Evolutionary conservation across 2,797 vertebrate species (phyloP).

Genomic region (Alca torda): DNA sequence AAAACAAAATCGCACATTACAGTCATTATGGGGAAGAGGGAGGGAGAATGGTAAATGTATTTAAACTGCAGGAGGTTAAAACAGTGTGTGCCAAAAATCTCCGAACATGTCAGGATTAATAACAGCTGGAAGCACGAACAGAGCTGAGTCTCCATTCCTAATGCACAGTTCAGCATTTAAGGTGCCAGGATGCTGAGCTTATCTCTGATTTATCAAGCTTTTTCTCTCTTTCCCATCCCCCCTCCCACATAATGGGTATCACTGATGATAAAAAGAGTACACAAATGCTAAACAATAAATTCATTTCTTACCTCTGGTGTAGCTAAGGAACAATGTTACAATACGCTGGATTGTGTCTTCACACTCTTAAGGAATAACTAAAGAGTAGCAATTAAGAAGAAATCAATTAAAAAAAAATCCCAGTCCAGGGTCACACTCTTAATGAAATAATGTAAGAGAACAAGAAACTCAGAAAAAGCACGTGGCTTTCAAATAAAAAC

Average conservation of each 20-base stretch:
- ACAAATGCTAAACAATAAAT: background rate
- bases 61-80: constrained; percentile 38
- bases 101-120: constrained; percentile 50
- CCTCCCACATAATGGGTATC: background rate
- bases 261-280: background rate
- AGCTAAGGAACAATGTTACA: background rate
- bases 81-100: background rate
- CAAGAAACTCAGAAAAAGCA: background rate
- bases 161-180: background rate
- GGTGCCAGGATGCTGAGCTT: background rate
- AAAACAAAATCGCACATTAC: constrained; percentile 26
- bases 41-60: background rate
- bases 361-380: background rate
- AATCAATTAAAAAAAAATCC: background rate
- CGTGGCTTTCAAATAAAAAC: background rate
- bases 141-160: background rate
- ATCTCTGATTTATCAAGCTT: constrained; percentile 16
- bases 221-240: background rate
- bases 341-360: background rate
- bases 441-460: background rate
- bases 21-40: background rate
- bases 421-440: background rate
- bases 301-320: background rate
- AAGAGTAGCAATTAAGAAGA: background rate
- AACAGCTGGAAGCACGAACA: constrained; percentile 20